A percentile compares a stretch with the other conserved stretches of the same genome.
Conservation (phyloP, 2,888 invertebrate species). For the Apamea monoglypha region DNA sequence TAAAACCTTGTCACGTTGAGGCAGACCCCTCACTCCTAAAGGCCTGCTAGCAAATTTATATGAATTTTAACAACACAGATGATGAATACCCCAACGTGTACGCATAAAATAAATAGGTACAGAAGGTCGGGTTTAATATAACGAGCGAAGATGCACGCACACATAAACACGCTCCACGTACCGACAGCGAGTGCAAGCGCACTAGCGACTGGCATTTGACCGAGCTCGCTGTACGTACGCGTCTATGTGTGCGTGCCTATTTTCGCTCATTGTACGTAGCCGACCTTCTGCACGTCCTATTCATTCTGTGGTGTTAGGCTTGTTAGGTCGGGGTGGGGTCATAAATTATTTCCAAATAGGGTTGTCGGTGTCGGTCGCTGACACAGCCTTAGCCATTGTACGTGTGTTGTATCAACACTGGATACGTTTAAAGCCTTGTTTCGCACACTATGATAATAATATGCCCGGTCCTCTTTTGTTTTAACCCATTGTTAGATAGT, state of each 20-base stretch:
- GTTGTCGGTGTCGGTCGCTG: slow-evolving; percentile 62
- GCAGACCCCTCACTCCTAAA: slow-evolving; percentile 32
- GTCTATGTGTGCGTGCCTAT: not conserved
- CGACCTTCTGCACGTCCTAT: slow-evolving; percentile 26
- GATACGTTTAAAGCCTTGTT: slow-evolving; percentile 44
- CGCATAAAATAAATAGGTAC: not conserved
- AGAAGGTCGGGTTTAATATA: slow-evolving; percentile 4
- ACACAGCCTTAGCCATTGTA: slow-evolving; percentile 55
- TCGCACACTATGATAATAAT: slow-evolving; percentile 49
- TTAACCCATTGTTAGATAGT: slow-evolving; percentile 50
- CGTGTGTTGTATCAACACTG: slow-evolving; percentile 51
- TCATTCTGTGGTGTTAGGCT: slow-evolving; percentile 48
- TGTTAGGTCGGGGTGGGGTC: slow-evolving; percentile 57
- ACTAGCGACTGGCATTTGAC: not conserved
- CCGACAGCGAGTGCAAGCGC: not conserved
- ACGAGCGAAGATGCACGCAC: not conserved
- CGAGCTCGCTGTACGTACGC: not conserved
- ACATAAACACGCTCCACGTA: too few relatives aligned
- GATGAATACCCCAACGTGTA: slow-evolving; percentile 58
- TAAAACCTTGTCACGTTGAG: slow-evolving; percentile 47
- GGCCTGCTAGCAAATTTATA: slow-evolving; percentile 62
- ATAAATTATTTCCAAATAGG: slow-evolving; percentile 71
- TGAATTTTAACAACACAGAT: slow-evolving; percentile 68
- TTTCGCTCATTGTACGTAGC: not conserved
- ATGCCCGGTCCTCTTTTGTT: slow-evolving; percentile 52